Percentiles rank a stretch among this genome's conserved stretches.
phyloP scores from a whole-genome alignment of 1,140 invertebrate genomes.

The Sycophila sp. region DNA sequence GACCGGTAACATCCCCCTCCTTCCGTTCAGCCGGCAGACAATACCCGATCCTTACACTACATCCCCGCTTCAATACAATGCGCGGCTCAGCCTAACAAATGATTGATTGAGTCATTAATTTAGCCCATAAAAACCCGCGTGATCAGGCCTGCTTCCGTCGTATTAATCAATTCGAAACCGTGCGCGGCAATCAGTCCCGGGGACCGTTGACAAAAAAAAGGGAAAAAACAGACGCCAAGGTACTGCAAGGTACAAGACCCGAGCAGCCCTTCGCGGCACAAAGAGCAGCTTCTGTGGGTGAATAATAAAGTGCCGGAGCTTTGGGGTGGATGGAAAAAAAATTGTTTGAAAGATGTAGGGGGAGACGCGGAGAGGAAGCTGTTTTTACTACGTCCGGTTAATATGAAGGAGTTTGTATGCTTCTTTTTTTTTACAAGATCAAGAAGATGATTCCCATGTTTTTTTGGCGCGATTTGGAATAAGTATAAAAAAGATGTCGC shows the following conservation, averaged over 20 bases:
- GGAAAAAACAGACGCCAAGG: neutral
- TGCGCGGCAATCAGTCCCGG: neutral
- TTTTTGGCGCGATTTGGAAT: neutral
- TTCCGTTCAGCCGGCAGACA: no score
- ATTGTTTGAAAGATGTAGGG: no score
- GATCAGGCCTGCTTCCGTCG: slow-evolving; percentile 10
- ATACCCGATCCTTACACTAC: no score
- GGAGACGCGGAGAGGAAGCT: neutral
- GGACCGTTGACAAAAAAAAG: slow-evolving; percentile 9
- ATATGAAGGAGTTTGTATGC: neutral
- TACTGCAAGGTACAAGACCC: no score
- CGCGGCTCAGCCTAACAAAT: no score
- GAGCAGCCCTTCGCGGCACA: no score
- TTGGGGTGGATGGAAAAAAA: neutral
- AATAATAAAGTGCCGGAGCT: neutral
- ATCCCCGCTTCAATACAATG: slow-evolving; percentile 17
- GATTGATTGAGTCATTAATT: slow-evolving; percentile 27
- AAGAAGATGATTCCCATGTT: neutral
- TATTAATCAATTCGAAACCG: slow-evolving; percentile 5
- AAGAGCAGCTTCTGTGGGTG: neutral
- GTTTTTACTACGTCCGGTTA: neutral
- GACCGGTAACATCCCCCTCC: no score
- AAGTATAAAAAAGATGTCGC: neutral
- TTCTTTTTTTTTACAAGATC: neutral
- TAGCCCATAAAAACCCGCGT: neutral